A percentile compares a stretch with the other conserved stretches of the same genome.
Conservation (phyloP, 2,797 vertebrate species). For the Miichthys miiuy region DNA sequence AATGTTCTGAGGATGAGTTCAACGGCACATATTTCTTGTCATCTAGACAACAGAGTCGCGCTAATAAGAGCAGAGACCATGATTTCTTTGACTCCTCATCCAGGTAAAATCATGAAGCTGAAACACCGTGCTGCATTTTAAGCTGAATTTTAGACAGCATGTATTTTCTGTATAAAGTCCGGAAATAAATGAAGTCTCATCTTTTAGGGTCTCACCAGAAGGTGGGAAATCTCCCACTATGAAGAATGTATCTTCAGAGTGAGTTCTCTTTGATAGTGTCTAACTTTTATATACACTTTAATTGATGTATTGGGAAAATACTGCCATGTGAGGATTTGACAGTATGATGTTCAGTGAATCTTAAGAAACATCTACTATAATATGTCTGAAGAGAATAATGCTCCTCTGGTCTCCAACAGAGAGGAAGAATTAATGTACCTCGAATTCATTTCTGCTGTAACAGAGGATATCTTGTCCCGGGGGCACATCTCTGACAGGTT, state of each 20-base stretch:
- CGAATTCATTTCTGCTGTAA: constrained; percentile 93
- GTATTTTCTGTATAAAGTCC: constrained; percentile 16
- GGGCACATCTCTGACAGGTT: constrained; percentile 94
- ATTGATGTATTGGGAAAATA: not conserved
- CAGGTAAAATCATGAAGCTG: constrained; percentile 69
- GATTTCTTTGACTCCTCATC: constrained; percentile 63
- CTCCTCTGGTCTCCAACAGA: constrained; percentile 74
- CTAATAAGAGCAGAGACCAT: constrained; percentile 61
- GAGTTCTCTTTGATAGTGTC: constrained; percentile 54
- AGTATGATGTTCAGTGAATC: not conserved
- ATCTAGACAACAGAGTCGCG: constrained; percentile 56
- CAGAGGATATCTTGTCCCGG: constrained; percentile 92
- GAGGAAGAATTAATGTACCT: constrained; percentile 94
- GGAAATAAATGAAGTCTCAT: constrained; percentile 11
- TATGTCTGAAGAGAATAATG: constrained; percentile 13
- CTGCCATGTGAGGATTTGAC: not conserved
- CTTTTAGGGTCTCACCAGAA: constrained; percentile 74
- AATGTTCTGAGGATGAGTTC: constrained; percentile 79
- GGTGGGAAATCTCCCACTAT: constrained; percentile 72
- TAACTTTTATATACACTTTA: not conserved
- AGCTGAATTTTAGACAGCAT: not conserved
- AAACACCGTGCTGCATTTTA: not conserved
- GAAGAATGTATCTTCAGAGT: constrained; percentile 82
- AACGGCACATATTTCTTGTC: constrained; percentile 55
- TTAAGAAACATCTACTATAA: not conserved